Evolutionary conservation across 2,797 vertebrate genomes (phyloP), one percentile per base, ranked within the genome.

Genomic region (Acanthurus leucopareius): DNA sequence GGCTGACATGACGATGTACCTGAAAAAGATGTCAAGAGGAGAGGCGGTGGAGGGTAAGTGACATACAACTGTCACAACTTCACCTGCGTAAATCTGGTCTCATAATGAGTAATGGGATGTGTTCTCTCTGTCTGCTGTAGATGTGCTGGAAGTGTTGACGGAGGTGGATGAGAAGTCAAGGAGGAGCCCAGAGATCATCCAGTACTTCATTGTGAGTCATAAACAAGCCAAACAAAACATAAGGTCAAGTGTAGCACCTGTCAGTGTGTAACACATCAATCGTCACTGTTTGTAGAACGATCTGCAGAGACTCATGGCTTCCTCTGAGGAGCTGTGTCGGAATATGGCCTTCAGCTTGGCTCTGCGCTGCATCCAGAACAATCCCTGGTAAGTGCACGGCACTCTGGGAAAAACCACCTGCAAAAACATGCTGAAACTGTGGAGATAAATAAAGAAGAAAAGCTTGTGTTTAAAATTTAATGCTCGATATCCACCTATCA

Each of bases 111-210:
- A 74, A 88, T 9, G 0, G 32, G 6, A 4, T 13, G 7, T 51
- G 44, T 7, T 62, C 20, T 57, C 7, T 51, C 32, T 4, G 1
- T 70, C 75, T 73, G 61, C 60, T 69, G 1, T 73, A 99, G 98
- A 99, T 77, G 95, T 99, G 84, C 83, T 99, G 90, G 97, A 99
- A 48, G 97, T 97, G 76, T 96, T 99, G 93, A 97, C 96, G 17
- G 98, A 99, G 90, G 95, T 99, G 25, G 98, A 99, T 38, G 98
- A 99, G 83, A 98, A 97, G 95, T 98, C 98, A 25, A 96, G 97
- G 78, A 96, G 98, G 84, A 97, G 96, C 84, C 98, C 98, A 4
- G 98, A 99, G 94, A 97, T 99, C 90, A 96, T 99, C 80, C 96
- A 96, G 79, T 99, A 97, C 92, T 99, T 99, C 92, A 95, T 93